Evolutionary conservation across 2,888 invertebrate species (phyloP).

Genomic region (Heterodera filipjevi): DNA sequence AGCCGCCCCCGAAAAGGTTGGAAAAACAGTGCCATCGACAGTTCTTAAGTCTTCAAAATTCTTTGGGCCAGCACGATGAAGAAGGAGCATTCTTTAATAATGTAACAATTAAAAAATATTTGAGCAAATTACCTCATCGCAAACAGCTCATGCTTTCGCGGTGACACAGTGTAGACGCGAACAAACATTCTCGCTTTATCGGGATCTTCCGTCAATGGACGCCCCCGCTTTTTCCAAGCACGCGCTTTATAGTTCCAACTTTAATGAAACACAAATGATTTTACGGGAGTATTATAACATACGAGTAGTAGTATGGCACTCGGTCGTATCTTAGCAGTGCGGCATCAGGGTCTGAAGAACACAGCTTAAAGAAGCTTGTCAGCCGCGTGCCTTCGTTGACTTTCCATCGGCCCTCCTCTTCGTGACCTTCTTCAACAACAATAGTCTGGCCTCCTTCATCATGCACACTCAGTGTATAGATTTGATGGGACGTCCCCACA

Average conservation of each 20-base stretch:
- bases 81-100: neutral
- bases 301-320: constrained; percentile 13
- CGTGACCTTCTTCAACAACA: constrained; percentile 19
- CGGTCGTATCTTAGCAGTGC: constrained; percentile 7
- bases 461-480: constrained; percentile 13
- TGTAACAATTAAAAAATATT: neutral
- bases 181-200: constrained; percentile 2
- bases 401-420: neutral
- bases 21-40: neutral
- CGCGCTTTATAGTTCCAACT: neutral
- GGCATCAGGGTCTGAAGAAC: neutral
- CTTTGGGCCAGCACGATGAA: constrained; percentile 6
- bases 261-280: neutral
- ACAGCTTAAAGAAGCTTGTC: constrained; percentile 20
- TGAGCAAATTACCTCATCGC: constrained; percentile 11
- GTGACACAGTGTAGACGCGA: constrained; percentile 11
- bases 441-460: constrained; percentile 20
- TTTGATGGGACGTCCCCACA: constrained; percentile 13
- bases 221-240: constrained; percentile 11
- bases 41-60: constrained; percentile 2
- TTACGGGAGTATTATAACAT: neutral
- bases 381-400: constrained; percentile 12
- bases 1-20: constrained; percentile 21
- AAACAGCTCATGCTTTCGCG: constrained; percentile 9
- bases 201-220: neutral